Evolutionary conservation across 2,113 vertebrate species (phyloP), one percentile per base, ranked within the genome.

Genomic region (Clarias gariepinus): DNA sequence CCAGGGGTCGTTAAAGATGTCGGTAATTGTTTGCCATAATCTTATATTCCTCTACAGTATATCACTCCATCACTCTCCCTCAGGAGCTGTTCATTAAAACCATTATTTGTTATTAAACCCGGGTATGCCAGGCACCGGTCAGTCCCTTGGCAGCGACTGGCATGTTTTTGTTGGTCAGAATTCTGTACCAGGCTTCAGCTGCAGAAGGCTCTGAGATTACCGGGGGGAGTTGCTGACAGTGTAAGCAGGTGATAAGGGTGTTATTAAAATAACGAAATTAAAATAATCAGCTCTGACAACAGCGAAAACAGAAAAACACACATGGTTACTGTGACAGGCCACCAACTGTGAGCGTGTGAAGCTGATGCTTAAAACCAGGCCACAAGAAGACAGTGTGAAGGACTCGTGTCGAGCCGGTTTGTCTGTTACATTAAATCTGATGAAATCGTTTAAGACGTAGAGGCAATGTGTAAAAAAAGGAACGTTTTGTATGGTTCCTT

Each of bases 31-130:
- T 76, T 36, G 41, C 47, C 71, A 68, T 82, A 57, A 87, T 28
- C 73, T 68, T 63, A 11, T 58, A 33, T 68, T 66, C 58, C 41
- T 57, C 47, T 33, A 36, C 33, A 36, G 33, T 36, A 58, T 19
- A 47, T 78, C 53, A 16, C 13, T 61, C 47, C 60, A 58, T 23
- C 28, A 82, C 58, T 21, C 84, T 83, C 81, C 73, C 73, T 92
- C 90, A 92, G 87, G 91, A 91, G 90, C 84, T 92, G 85, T 82
- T 89, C 83, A 90, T 93, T 96, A 96, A 96, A 95, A 91, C 87
- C 95, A 94, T 95, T 93, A 92, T 95, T 94, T 96, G 95, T 95
- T 96, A 96, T 96, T 97, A 96, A 95, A 92, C 93, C 92, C 91
- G 95, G 96, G 96, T 96, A 95, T 18, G 86, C 92, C 92, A 96